Evolutionary conservation across 2,113 vertebrate species (phyloP).

Genomic region (Pollimyrus isidori): DNA sequence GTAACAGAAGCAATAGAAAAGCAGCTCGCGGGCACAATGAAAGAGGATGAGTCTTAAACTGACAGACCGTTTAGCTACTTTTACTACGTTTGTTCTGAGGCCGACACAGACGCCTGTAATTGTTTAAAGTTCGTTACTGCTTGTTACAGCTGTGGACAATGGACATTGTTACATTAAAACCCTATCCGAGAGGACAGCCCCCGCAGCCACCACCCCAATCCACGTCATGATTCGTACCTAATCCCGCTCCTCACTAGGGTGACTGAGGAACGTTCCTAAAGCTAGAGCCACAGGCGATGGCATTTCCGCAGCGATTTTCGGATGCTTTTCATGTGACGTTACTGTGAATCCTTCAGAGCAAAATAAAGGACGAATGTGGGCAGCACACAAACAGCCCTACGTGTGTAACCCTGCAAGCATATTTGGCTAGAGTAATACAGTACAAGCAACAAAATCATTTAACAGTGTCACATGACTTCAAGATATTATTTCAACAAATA

Average conservation of each 20-base stretch:
- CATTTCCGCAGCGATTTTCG: background rate
- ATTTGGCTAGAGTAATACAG: background rate
- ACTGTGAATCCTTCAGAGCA: background rate
- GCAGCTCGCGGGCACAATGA: background rate
- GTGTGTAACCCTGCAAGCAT: background rate
- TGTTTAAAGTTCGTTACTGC: background rate
- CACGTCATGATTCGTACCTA: background rate
- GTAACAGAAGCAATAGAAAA: background rate
- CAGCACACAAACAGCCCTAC: background rate
- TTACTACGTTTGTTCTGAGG: background rate
- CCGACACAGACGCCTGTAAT: background rate
- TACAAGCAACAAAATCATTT: background rate
- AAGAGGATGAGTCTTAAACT: background rate
- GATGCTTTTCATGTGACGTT: background rate
- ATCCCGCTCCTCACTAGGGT: background rate
- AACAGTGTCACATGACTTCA: background rate
- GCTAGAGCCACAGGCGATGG: background rate
- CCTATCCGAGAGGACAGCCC: background rate
- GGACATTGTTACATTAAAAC: background rate
- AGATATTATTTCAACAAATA: background rate
- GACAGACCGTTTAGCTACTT: background rate
- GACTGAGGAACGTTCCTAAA: background rate
- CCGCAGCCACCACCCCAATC: background rate
- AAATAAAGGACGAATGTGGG: background rate
- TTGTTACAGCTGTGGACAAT: slow-evolving; percentile 1